Evolutionary conservation across 2,113 vertebrate genomes (phyloP), one percentile per base, ranked within the genome.

Genomic region (Uropsilus gracilis): DNA sequence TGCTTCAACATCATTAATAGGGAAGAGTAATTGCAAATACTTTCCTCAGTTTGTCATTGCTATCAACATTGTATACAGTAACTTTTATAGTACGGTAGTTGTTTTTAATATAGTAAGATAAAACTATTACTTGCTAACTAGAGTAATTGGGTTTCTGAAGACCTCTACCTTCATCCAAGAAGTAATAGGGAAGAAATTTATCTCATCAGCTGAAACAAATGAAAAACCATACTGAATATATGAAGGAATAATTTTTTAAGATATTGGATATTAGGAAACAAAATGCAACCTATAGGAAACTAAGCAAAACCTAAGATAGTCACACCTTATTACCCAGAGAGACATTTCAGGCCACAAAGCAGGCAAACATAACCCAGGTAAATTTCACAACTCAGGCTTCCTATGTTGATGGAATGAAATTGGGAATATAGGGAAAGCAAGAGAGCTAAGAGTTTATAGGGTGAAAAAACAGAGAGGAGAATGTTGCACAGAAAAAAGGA

Each of bases 81-180:
- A 63, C 39, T 32, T 87, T 42, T 39, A 76, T 10, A 69, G 8
- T 55, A 76, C 20, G 66, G 7, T 91, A 73, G 63, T 81, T 84
- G 86, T 84, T 86, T 86, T 96, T 84, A 96, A 84, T 57, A 81
- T 37, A 59, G 26, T 84, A 71, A 89, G 84, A 63, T 53, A 89
- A 24, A 92, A 87, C 72, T 78, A 84, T 81, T 28, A 75, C 4
- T 44, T 89, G 48, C n/a, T 75, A 94, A 72, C 75, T 93, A 73
- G 90, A 96, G 37, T 76, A 64, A 76, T 53, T 92, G 63, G 17
- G 50, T 14, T 84, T 92, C 48, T 84, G 44, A 83, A 78, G 59
- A 93, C 28, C 75, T 75, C 37, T 26, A 66, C 12, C 17, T 55
- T 7, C 8, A 87, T 57, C 7, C 13, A 82, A 88, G 55, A 57